A percentile compares a stretch with the other conserved stretches of the same genome.
These are phyloP conservation scores for Laticauda colubrina DNA, from an alignment of 2,113 vertebrate species.

Conservation along the genomic window DNA sequence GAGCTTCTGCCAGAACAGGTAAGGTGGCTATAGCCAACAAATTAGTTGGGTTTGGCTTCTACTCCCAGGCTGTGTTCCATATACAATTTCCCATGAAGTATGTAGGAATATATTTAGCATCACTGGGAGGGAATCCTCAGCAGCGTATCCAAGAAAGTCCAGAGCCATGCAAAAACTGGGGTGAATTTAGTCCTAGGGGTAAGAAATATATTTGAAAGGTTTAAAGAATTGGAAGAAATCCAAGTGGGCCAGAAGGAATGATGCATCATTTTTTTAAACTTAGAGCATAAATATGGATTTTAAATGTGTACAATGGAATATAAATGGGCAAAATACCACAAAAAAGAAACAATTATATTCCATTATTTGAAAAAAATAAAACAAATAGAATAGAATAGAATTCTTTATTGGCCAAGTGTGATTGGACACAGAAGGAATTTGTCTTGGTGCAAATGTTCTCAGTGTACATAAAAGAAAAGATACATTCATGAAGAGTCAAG, in stretches of 20 bases:
- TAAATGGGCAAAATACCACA: neutral
- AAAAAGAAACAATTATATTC: neutral
- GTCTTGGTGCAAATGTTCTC: too few species aligned
- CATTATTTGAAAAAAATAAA: neutral
- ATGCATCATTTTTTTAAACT: neutral
- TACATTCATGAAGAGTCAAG: too few species aligned
- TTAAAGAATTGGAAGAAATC: neutral
- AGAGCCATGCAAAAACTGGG: neutral
- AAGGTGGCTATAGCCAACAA: neutral
- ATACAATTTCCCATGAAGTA: neutral
- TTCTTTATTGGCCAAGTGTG: too few species aligned
- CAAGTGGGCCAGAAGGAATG: neutral
- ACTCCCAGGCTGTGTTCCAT: neutral
- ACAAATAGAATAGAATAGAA: neutral
- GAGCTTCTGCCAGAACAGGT: neutral
- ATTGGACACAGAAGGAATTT: too few species aligned
- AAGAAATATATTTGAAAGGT: neutral
- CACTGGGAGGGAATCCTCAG: neutral
- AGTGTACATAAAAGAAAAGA: too few species aligned
- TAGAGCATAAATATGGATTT: neutral
- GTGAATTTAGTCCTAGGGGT: neutral
- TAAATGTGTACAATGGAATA: neutral
- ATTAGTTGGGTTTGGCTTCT: neutral
- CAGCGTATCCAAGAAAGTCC: neutral
- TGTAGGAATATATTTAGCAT: neutral